Base-by-base conservation (phyloP, 1,140 invertebrate species). In the Hestina assimilis region DNA sequence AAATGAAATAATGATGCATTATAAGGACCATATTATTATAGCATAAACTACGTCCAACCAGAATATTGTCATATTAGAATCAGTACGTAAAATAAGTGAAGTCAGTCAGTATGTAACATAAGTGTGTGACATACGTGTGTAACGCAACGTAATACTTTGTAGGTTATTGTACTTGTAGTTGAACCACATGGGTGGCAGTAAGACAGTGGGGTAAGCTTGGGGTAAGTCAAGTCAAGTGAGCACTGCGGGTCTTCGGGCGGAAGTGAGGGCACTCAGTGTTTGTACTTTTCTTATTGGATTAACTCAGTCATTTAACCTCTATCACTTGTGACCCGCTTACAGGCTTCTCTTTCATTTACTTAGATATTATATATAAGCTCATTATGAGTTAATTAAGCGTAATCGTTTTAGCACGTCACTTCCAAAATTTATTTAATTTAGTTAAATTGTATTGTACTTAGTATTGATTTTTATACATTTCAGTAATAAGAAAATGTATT, bases 261-360 rank as follows among this genome's bases (percentile, higher is more conserved):
- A 85, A 88, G 77, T 83, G 77, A 73, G 77, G 76, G 73, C 75
- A 83, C 64, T 76, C 79, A 69, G 65, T 85, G 79, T 88, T 88
- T 88, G 81, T 88, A 83, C 72, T 79, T 86, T 75, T 88, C 81
- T 88, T 83, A 88, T 75, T 76, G 80, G 85, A 84, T 88, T 86
- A 88, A 66, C 67, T 75, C 68, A 76, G 78, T 76, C 81, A 72
- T 83, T 88, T 88, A 88, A 86, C 81, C 85, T 86, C 74, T 72
- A 70, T 72, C 73, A 79, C 75, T 86, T 79, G 66, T 83, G 83
- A 86, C 82, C 81, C 69, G 81, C 72, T 87, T 80, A 79, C 62
- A 76, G 84, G 84, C 82, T 88, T 88, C 83, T 75, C 83, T 84
- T 62, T 75, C 65, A 71, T 84, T 63, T 67, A 75, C 69, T 67